Percentiles rank a stretch among this genome's conserved stretches.
phyloP scores from a whole-genome alignment of 2,888 invertebrate species.

The Eilema sororculum region DNA sequence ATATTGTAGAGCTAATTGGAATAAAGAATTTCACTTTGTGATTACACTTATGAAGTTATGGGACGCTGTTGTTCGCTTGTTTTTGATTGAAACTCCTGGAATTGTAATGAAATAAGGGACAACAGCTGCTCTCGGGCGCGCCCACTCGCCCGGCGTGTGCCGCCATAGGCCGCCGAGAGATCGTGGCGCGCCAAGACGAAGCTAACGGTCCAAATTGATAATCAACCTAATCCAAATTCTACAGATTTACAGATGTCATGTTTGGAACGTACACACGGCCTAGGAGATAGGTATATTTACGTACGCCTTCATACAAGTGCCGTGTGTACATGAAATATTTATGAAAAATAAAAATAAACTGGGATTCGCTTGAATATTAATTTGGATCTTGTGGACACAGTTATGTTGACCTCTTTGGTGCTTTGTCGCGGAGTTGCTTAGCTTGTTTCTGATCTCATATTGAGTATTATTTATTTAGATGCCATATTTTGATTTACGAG shows the following conservation, averaged over 20 bases:
- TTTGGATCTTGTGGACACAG: constrained; percentile 23
- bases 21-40: constrained; percentile 37
- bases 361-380: constrained; percentile 6
- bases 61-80: constrained; percentile 30
- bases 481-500: constrained; percentile 82
- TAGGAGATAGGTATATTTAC: not conserved
- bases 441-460: constrained; percentile 85
- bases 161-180: not conserved
- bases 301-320: no score
- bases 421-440: constrained; percentile 72
- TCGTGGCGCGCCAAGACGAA: not conserved
- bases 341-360: not conserved
- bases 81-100: constrained; percentile 7
- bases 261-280: not conserved
- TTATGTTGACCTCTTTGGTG: constrained; percentile 69
- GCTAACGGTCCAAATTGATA: not conserved
- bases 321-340: not conserved
- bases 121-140: not conserved
- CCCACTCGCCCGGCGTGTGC: not conserved
- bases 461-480: constrained; percentile 86
- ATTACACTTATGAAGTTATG: constrained; percentile 23
- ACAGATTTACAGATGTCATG: constrained; percentile 2
- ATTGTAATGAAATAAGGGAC: not conserved
- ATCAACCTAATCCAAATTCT: not conserved
- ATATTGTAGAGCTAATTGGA: constrained; percentile 65